Base-by-base conservation (phyloP, 2,888 invertebrate genomes). In the Acanthacorydalis orientalis region DNA sequence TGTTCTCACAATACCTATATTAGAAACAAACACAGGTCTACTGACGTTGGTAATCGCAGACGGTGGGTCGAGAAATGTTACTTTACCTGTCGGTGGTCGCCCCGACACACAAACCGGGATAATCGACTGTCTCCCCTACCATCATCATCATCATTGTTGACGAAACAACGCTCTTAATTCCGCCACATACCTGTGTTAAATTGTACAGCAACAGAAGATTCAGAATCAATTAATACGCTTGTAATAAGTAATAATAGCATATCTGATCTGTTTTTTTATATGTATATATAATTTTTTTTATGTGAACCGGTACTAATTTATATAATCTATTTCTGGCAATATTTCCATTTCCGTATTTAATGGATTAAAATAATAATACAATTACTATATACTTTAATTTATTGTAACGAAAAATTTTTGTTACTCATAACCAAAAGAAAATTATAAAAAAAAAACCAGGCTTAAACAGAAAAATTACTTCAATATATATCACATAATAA, bases 161-260 rank as follows among this genome's bases (percentile, higher is more conserved):
- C 31, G 16, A 38, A 39, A 39, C 23, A 23, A 23, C 23, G 23
- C 37, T 37, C n/a, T 14, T 37, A n/a, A 14, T 38, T 35, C 46
- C 14, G 46, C 46, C 46, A 46, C 39, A 46, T 39, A 46, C 46
- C 46, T 46, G 46, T 39, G 31, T 46, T 16, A 31, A 33, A 44
- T 44, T 46, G 16, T 46, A 39, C 37, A n/a, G 12, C 37, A 37
- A 37, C 37, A 37, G 37, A 37, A 37, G 37, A 37, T 37, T 37
- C 14, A n/a, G 14, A 14, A 37, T 37, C 37, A 23, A 23, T 23
- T 23, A 23, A 23, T 23, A 23, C 23, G 23, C 23, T 23, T 23
- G 23, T 23, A 23, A 23, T 23, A 23, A 23, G 23, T 23, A 23
- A 23, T 23, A 23, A 23, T 23, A 23, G 23, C 23, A 23, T 23